Conservation (phyloP, 2,797 vertebrate genomes). For the Crocodylus rhombifer region DNA sequence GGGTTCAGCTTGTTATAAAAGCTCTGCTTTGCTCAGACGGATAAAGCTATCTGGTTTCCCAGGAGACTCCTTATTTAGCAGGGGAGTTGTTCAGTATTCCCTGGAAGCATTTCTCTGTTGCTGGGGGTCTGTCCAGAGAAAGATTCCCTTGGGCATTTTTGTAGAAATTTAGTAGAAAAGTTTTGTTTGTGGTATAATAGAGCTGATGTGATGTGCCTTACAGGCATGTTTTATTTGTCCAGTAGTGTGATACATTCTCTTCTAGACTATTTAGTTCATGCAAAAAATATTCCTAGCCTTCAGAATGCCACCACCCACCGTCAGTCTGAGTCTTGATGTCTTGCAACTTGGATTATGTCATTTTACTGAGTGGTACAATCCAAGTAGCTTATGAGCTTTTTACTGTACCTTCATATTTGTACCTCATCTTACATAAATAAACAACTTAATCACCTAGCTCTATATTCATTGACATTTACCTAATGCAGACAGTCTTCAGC, state of each 20-base stretch:
- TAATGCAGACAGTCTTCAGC: no score
- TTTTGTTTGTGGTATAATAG: neutral
- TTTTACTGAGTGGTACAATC: no score
- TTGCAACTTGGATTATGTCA: no score
- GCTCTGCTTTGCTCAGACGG: neutral
- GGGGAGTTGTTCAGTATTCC: neutral
- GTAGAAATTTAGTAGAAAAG: neutral
- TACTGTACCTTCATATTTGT: no score
- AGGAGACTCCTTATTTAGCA: neutral
- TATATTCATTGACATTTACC: no score
- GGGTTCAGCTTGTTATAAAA: neutral
- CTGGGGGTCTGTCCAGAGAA: neutral
- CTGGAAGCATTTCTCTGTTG: neutral
- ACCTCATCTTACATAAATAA: no score
- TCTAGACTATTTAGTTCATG: neutral
- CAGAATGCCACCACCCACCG: no score
- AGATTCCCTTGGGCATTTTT: neutral
- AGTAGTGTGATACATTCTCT: neutral
- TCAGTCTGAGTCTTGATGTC: no score
- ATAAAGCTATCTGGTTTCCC: neutral
- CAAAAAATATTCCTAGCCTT: no score
- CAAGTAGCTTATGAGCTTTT: no score
- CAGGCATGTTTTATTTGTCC: neutral
- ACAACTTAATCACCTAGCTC: no score
- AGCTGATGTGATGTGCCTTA: neutral